Evolutionary conservation across 2,888 invertebrate genomes (phyloP), one percentile per base, ranked within the genome.

Genomic region (Macropis europaea): DNA sequence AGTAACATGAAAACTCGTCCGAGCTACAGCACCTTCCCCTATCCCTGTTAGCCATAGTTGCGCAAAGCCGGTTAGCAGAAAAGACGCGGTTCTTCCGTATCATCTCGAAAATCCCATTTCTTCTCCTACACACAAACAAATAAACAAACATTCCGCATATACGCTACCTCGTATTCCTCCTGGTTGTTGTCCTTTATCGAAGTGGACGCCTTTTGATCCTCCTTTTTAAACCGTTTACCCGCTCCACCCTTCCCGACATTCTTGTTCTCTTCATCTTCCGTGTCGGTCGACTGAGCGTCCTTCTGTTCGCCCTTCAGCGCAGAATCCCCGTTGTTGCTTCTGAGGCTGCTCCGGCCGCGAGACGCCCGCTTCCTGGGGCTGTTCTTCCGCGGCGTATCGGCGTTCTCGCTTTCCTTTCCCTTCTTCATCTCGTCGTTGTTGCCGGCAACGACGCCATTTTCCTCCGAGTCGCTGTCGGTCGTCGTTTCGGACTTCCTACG

Each of bases 111-210:
- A n/a, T n/a, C n/a, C n/a, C n/a, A n/a, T n/a, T n/a, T n/a, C n/a
- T n/a, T n/a, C n/a, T n/a, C n/a, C n/a, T n/a, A n/a, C n/a, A n/a
- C n/a, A n/a, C n/a, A n/a, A n/a, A n/a, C n/a, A n/a, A n/a, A n/a
- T n/a, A n/a, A n/a, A n/a, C n/a, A n/a, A n/a, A 24, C 22, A n/a
- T 28, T 1, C 5, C 15, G 36, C 3, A 15, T 2, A 36, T 28
- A 7, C 11, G 19, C 6, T 76, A 92, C 93, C 92, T 93, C 93
- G 75, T 92, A 92, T 67, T 92, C 93, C 62, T 91, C 90, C 71
- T 91, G 90, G 7, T 90, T 90, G 2, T 82, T 76, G 24, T 79
- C 76, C 86, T 73, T 79, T 73, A 45, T 91, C 67, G 81, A 85
- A 11, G 77, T 79, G 2, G 79, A 74, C 0, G 78, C 73, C 42